A percentile compares a stretch with the other conserved stretches of the same genome.
Conservation (phyloP, 2,797 vertebrate species). For the Melanotaenia pygmaea region DNA sequence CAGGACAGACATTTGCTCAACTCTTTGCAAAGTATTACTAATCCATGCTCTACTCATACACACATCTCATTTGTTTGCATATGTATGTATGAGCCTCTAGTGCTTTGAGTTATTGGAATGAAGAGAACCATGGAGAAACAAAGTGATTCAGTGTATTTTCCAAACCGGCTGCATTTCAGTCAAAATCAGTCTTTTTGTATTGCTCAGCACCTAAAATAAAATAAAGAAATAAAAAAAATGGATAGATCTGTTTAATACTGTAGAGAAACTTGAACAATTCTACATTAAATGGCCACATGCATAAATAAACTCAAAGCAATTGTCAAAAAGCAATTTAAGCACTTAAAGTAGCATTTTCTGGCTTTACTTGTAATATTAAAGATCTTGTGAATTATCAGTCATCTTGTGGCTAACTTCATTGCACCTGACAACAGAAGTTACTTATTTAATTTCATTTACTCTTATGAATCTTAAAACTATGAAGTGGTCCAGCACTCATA, state of each 20-base stretch:
- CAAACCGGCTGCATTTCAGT: slow-evolving; percentile 31
- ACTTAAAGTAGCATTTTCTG: slow-evolving; percentile 5
- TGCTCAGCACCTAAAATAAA: slow-evolving; percentile 16
- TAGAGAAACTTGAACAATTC: slow-evolving; percentile 28
- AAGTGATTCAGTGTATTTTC: slow-evolving; percentile 48
- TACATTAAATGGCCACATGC: slow-evolving; percentile 28
- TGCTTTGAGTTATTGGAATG: slow-evolving; percentile 58
- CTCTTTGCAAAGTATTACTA: slow-evolving; percentile 24
- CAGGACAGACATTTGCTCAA: neutral
- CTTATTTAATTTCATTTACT: slow-evolving; percentile 34
- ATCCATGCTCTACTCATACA: slow-evolving; percentile 2
- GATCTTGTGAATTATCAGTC: slow-evolving; percentile 30
- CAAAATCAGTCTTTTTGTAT: slow-evolving; percentile 54
- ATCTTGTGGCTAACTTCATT: slow-evolving; percentile 14
- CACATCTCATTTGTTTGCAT: slow-evolving; percentile 34
- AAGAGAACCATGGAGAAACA: slow-evolving; percentile 49
- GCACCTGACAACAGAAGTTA: neutral
- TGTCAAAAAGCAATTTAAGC: slow-evolving; percentile 50
- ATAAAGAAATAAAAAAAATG: too few relatives aligned
- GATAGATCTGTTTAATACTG: slow-evolving; percentile 16
- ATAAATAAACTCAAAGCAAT: slow-evolving; percentile 37
- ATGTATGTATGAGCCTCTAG: slow-evolving; percentile 39
- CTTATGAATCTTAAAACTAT: slow-evolving; percentile 24
- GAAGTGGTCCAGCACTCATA: slow-evolving; percentile 17
- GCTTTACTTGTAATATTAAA: slow-evolving; percentile 13